These are phyloP conservation scores for Zaprionus ghesquierei DNA, from an alignment of 1,140 invertebrate species.

Conservation along the genomic window DNA sequence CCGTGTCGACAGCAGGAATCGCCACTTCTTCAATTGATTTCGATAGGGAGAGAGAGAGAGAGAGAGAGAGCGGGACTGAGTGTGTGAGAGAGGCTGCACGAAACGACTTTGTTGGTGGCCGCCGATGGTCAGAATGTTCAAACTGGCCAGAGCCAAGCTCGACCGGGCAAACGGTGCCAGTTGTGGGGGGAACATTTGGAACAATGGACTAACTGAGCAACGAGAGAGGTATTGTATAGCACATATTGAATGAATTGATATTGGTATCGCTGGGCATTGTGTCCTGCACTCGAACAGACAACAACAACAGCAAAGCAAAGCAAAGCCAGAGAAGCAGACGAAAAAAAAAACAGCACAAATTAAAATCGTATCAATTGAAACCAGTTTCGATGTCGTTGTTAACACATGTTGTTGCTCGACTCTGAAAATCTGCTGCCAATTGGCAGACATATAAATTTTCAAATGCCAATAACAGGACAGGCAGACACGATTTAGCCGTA, in stretches of 20 bases:
- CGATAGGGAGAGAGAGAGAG: constrained; percentile 27
- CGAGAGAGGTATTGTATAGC: constrained; percentile 52
- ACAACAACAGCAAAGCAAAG: constrained; percentile 14
- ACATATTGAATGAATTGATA: constrained; percentile 74
- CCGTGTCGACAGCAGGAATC: constrained; percentile 76
- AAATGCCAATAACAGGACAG: constrained; percentile 21
- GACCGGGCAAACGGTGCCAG: neutral
- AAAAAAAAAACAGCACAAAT: constrained; percentile 30
- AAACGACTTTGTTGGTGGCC: constrained; percentile 70
- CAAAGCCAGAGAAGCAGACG: no score
- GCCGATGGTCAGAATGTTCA: constrained; percentile 33
- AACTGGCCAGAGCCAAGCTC: neutral
- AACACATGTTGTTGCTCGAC: constrained; percentile 71
- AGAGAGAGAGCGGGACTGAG: neutral
- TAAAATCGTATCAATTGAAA: constrained; percentile 73
- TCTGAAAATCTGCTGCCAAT: constrained; percentile 18
- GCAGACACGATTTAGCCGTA: constrained; percentile 9
- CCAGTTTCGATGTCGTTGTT: constrained; percentile 74
- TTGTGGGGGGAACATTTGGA: constrained; percentile 34
- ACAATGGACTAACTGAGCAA: constrained; percentile 62
- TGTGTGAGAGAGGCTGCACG: constrained; percentile 6
- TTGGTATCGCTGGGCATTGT: constrained; percentile 42
- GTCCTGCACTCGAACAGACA: constrained; percentile 34
- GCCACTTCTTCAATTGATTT: constrained; percentile 77
- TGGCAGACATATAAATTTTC: constrained; percentile 44